phyloP scores from a whole-genome alignment of 2,888 invertebrate genomes.

The Molorchus minor region DNA sequence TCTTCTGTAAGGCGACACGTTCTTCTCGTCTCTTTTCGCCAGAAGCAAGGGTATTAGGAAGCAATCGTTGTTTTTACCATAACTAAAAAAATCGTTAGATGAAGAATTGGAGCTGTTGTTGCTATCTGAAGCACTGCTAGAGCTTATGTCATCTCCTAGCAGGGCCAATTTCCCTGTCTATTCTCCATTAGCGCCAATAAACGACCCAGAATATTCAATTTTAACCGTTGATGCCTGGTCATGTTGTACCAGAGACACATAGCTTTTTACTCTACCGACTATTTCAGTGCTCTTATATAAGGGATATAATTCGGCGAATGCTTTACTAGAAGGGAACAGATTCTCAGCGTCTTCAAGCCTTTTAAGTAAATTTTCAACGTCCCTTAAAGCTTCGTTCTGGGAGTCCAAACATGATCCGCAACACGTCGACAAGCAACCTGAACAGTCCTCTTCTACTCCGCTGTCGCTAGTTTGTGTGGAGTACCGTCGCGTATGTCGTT shows the following conservation, averaged over 20 bases:
- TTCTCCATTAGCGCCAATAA: constrained; percentile 65
- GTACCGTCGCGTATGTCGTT: constrained; percentile 45
- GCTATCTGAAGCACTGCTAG: constrained; percentile 64
- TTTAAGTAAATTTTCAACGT: constrained; percentile 77
- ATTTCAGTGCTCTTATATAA: constrained; percentile 73
- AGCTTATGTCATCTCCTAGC: constrained; percentile 42
- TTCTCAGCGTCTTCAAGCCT: constrained; percentile 80
- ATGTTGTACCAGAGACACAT: constrained; percentile 94
- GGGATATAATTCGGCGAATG: constrained; percentile 79
- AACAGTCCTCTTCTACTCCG: constrained; percentile 63
- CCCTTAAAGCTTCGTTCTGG: constrained; percentile 77
- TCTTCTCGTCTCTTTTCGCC: constrained; percentile 44
- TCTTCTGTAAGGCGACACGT: constrained; percentile 66
- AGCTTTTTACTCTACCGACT: constrained; percentile 75
- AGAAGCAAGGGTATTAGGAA: constrained; percentile 63
- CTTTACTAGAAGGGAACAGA: constrained; percentile 84
- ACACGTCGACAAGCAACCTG: constrained; percentile 78
- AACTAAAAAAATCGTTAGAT: constrained; percentile 46
- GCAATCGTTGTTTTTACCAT: constrained; percentile 45
- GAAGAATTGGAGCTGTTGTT: constrained; percentile 60
- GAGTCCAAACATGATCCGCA: constrained; percentile 76
- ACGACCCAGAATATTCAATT: constrained; percentile 78
- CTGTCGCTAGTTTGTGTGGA: constrained; percentile 55
- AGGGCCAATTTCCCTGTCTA: constrained; percentile 54
- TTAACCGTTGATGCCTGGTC: constrained; percentile 83